phyloP scores from a whole-genome alignment of 2,888 invertebrate genomes.

The Tetragnatha montana region DNA sequence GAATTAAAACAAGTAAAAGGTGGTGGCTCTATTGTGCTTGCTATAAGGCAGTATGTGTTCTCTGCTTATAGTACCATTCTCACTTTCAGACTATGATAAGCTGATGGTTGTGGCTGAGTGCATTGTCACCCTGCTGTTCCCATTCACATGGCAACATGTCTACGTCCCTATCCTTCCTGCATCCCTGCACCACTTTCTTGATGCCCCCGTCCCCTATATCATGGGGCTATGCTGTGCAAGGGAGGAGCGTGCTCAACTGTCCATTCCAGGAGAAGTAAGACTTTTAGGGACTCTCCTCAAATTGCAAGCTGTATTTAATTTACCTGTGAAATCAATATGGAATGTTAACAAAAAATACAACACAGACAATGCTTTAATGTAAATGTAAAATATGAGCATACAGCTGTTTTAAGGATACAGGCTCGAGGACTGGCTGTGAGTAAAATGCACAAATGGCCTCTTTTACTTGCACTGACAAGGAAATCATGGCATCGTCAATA shows the following conservation, averaged over 20 bases:
- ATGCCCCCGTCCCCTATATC: slow-evolving; percentile 99
- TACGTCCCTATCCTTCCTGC: slow-evolving; percentile 99
- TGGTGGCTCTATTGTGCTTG: too few relatives aligned
- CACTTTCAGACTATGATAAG: slow-evolving; percentile 88
- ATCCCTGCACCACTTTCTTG: slow-evolving; percentile 91
- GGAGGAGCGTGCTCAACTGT: slow-evolving; percentile 71
- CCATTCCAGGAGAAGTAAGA: slow-evolving; percentile 73
- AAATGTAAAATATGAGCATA: background rate
- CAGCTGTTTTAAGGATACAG: too few relatives aligned
- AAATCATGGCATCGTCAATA: too few relatives aligned
- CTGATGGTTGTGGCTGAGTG: slow-evolving; percentile 98
- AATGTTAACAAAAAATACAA: background rate
- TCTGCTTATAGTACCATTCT: background rate
- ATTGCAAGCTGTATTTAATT: background rate
- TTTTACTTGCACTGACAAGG: too few relatives aligned
- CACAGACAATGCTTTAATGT: background rate
- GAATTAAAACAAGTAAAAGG: too few relatives aligned
- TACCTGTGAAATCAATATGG: background rate
- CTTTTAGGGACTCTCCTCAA: background rate
- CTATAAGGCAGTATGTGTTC: too few relatives aligned
- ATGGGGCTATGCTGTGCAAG: slow-evolving; percentile 83
- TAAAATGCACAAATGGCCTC: too few relatives aligned
- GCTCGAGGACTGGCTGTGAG: too few relatives aligned
- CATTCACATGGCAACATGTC: slow-evolving; percentile 98
- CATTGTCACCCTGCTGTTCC: slow-evolving; percentile 90